Conservation (phyloP, 2,888 invertebrate genomes). For the Criorhina ranunculi region DNA sequence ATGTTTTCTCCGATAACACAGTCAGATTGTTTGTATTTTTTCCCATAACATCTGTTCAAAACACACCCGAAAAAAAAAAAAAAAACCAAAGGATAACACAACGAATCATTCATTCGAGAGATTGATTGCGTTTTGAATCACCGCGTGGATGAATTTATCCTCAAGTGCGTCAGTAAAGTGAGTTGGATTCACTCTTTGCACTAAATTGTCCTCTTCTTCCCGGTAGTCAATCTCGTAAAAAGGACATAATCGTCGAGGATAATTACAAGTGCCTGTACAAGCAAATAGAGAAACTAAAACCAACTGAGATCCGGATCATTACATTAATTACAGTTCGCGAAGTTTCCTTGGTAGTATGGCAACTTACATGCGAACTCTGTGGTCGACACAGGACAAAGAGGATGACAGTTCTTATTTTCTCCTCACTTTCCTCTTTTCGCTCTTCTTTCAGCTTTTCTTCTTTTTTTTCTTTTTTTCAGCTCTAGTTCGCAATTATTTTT, state of each 20-base stretch:
- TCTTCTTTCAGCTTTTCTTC: neutral
- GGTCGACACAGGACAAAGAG: conserved; percentile 38
- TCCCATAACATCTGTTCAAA: conserved; percentile 7
- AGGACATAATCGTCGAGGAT: conserved; percentile 46
- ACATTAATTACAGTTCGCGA: conserved; percentile 61
- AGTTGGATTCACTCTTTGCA: neutral
- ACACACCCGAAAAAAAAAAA: conserved; percentile 7
- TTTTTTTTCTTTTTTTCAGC: conserved; percentile 44
- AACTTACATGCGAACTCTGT: conserved; percentile 41
- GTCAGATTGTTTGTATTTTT: conserved; percentile 44
- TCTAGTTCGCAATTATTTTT: conserved; percentile 76
- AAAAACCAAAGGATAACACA: too few relatives aligned
- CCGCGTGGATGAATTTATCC: conserved; percentile 27
- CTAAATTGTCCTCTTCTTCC: conserved; percentile 17
- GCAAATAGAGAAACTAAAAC: conserved; percentile 14
- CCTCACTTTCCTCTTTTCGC: neutral
- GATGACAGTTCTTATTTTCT: conserved; percentile 35
- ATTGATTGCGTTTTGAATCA: conserved; percentile 7
- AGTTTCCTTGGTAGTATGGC: conserved; percentile 34
- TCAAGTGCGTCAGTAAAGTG: neutral
- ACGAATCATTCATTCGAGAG: conserved; percentile 33
- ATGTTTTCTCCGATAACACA: conserved; percentile 30
- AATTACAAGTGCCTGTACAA: conserved; percentile 17
- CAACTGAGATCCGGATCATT: conserved; percentile 60
- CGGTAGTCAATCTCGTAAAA: conserved; percentile 19